phyloP scores from a whole-genome alignment of 2,113 vertebrate genomes.

The Charadrius vociferus region DNA sequence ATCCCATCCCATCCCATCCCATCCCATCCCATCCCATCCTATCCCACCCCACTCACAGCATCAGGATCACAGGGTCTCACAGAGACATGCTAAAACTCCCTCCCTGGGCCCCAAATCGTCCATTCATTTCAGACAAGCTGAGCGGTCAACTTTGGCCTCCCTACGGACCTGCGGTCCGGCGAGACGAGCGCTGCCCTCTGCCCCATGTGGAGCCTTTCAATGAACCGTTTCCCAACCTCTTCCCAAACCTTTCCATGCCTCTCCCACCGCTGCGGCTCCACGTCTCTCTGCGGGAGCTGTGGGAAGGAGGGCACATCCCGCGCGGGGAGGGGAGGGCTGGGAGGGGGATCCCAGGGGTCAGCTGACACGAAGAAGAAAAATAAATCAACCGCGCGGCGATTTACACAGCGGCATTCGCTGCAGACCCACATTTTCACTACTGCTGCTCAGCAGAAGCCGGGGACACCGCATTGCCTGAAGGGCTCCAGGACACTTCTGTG shows the following conservation, averaged over 20 bases:
- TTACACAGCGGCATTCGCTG: background rate
- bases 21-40: too few species aligned
- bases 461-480: background rate
- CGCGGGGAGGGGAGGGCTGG: background rate
- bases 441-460: conserved; percentile 42
- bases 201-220: background rate
- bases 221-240: background rate
- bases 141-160: background rate
- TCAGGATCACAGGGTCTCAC: background rate
- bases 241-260: background rate
- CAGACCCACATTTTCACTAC: background rate
- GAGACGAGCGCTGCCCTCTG: accelerated
- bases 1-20: background rate
- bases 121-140: background rate
- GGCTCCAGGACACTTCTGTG: background rate
- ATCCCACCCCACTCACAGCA: too few species aligned
- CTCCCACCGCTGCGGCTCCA: background rate
- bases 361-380: background rate
- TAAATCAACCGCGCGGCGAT: background rate
- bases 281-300: background rate
- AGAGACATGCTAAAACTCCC: background rate
- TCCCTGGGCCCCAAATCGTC: background rate
- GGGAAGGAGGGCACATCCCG: background rate
- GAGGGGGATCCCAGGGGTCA: background rate
- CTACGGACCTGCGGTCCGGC: background rate